Evolutionary conservation across 1,140 invertebrate species (phyloP).

Genomic region (Hirudo medicinalis): DNA sequence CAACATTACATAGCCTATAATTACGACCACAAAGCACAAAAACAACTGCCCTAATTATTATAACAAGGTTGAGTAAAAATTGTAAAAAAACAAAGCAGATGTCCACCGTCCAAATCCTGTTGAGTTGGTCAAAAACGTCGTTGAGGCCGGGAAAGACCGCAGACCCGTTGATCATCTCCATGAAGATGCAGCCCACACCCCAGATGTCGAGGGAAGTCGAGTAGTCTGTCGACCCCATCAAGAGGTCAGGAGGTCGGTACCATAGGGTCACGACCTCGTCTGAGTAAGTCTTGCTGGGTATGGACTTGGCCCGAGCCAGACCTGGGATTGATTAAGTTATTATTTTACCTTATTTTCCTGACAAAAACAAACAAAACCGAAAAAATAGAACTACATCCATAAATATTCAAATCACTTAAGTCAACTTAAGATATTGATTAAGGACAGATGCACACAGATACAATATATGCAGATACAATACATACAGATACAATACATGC

Average conservation of each 20-base stretch:
- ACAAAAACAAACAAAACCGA: too few relatives aligned
- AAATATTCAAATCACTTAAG: too few relatives aligned
- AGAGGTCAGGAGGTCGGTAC: conserved; percentile 80
- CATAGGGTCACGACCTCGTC: conserved; percentile 62
- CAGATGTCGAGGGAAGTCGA: conserved; percentile 81
- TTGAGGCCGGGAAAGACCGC: conserved; percentile 64
- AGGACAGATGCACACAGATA: too few relatives aligned
- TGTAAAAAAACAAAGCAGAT: background rate
- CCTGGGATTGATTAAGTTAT: conserved; percentile 25
- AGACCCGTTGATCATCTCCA: conserved; percentile 55
- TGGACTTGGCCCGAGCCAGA: conserved; percentile 65
- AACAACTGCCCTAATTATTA: too few relatives aligned
- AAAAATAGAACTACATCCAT: too few relatives aligned
- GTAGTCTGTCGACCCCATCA: conserved; percentile 88
- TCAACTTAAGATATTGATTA: too few relatives aligned
- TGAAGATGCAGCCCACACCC: conserved; percentile 63
- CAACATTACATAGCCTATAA: too few relatives aligned
- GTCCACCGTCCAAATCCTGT: conserved; percentile 81
- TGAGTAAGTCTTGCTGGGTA: conserved; percentile 61
- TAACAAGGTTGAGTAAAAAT: background rate
- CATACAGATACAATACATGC: too few relatives aligned
- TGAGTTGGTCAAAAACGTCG: conserved; percentile 85
- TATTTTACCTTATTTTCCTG: too few relatives aligned
- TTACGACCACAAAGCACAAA: too few relatives aligned
- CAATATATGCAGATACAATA: too few relatives aligned